Base-by-base conservation (phyloP, 2,888 invertebrate species). In the Creontiades dilutus region DNA sequence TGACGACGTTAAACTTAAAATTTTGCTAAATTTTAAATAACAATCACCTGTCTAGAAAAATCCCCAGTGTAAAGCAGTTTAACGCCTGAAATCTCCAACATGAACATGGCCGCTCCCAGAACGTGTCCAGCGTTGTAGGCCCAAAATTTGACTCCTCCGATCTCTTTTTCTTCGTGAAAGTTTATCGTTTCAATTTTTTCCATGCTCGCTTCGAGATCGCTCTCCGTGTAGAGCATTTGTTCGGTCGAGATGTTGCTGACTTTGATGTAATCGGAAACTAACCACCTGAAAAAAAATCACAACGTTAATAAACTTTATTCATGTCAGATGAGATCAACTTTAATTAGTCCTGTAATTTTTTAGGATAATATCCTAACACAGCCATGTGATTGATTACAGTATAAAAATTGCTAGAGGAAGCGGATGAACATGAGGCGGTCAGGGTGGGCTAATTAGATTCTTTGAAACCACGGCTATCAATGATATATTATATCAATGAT, bases 111-210 rank as follows among this genome's bases (percentile, higher is more conserved):
- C 0, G 99, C 99, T 27, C 99, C 99, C 0, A 99, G 94, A 3
- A 99, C 99, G 93, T 99, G 99, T 0, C 99, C 99, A 0, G 99
- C 99, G 93, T 98, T 98, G 93, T 99, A 99, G 0, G 99, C 99
- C 97, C 99, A 99, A 94, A 99, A 99, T 92, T 98, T 96, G 0
- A 99, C 96, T 0, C 99, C 99, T 92, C 98, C 96, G 0, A 99
- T 78, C 92, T 99, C 99, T 92, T 98, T 98, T 93, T 99, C 99
- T 93, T 99, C 99, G 91, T 99, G 99, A 92, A 99, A 99, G 94
- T 99, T 99, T 14, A 99, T 96, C 0, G 99, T 98, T 94, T 99
- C 99, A 91, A 99, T 99, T 93, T 98, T 98, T 93, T 99, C 98
- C 99, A 99, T 99, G 52, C 98, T 98, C 0, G 97, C 96, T 93